Evolutionary conservation across 1,140 invertebrate species (phyloP), one percentile per base, ranked within the genome.

Genomic region (Drosophila ercepeae): DNA sequence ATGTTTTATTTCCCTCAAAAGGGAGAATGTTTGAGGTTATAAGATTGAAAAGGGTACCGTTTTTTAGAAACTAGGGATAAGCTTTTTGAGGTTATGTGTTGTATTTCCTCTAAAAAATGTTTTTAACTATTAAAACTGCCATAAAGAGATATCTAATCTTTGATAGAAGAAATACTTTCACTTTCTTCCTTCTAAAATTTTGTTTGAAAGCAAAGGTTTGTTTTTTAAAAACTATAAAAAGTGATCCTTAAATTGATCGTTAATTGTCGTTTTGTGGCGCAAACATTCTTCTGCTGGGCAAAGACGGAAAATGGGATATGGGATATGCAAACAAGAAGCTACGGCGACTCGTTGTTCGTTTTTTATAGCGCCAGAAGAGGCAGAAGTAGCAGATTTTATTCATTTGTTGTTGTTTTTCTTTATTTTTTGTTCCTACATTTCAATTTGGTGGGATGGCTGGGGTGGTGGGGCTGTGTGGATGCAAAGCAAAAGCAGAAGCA

Each of bases 241-340:
- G 8, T 27, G 8, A 14, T 21, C 4, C 9, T 7, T 13, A 16
- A 5, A 49, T 21, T 25, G 42, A 63, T 64, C 42, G 2, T 48
- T n/a, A 27, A 48, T 27, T 32, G 6, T 2, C 3, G 13, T 60
- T 64, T 48, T 11, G n/a, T 11, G 1, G 14, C 27, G 39, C 60
- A 64, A 64, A 61, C 60, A 64, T 41, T 64, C 32, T 41, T 64
- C 32, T 76, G 76, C 81, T 86, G 76, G 72, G 23, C 70, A 44
- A 54, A 67, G 81, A 69, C 81, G 75, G 81, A 86, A 84, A 84
- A 84, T 86, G 73, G 63, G 48, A 88, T 88, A 84, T 86, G 73
- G 63, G 48, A 88, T 88, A 88, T 82, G 68, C 82, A 81, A 76
- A 84, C 76, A 84, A 72, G 64, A 75, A 84, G 75, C 59, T 54